Evolutionary conservation across 2,797 vertebrate species (phyloP), one percentile per base, ranked within the genome.

Genomic region (Muraenolepis orangiensis): DNA sequence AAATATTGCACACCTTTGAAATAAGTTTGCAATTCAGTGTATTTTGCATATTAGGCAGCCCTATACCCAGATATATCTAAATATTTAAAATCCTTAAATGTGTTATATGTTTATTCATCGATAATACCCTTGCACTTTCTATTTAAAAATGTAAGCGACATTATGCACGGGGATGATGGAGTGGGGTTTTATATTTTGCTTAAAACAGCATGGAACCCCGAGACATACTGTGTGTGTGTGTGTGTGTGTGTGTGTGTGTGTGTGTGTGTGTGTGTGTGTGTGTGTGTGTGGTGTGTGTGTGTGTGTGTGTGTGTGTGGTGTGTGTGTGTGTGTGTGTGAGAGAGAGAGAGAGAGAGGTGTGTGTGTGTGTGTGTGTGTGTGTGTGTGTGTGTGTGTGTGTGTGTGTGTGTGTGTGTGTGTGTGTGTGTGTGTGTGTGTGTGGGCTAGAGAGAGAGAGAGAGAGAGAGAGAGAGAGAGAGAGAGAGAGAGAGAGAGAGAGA

Each of bases 141-240:
- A 23, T 69, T 69, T 23, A 18, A 23, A n/a, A n/a, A 28, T 8
- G 61, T 71, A 75, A 71, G 67, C 80, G 76, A 67, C 8, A 71
- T 77, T 76, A 76, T 81, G 86, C 84, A 74, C 7, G 69, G 38
- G 57, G 73, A 77, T 78, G 79, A 72, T 87, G 87, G 84, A 80
- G 57, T 81, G 81, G 87, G 90, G 85, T 81, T 85, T 82, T 83
- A 78, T 87, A 72, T 74, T 80, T 70, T 67, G 36, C 78, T 82
- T 67, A 81, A 76, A 80, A 71, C 88, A 87, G 85, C 87, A 77
- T n/a, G 86, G 88, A 85, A 84, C 78, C 79, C 86, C 57, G 69
- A 32, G 82, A 83, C 82, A 74, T 81, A 78, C 82, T 87, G 80
- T 85, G 42, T 76, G 72, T 74, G 75, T 16, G 78, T 51, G 5